Percentiles rank a stretch among this genome's conserved stretches.
Conservation (phyloP, 1,140 invertebrate species). For the Drosophila navojoa region DNA sequence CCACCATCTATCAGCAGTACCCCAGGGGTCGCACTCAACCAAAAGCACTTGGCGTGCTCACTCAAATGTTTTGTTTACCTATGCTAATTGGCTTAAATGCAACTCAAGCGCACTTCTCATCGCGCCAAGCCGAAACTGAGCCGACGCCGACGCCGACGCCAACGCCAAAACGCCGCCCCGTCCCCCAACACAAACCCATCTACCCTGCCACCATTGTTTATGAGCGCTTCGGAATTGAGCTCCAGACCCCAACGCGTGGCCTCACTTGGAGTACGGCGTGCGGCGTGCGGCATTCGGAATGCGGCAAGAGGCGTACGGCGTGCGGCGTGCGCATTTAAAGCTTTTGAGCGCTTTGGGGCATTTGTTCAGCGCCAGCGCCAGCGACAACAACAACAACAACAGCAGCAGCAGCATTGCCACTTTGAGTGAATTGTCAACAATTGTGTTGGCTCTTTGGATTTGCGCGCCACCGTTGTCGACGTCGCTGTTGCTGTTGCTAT, state of each 20-base stretch:
- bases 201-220: slow-evolving; percentile 58
- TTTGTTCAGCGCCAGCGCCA: slow-evolving; percentile 71
- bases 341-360: slow-evolving; percentile 79
- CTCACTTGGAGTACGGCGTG: slow-evolving; percentile 53
- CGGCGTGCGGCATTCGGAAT: slow-evolving; percentile 56
- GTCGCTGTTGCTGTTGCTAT: background rate
- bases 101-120: slow-evolving; percentile 77
- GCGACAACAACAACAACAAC: slow-evolving; percentile 35
- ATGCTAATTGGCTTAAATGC: slow-evolving; percentile 82
- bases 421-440: slow-evolving; percentile 82
- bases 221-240: slow-evolving; percentile 73
- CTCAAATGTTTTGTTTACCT: slow-evolving; percentile 82
- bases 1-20: background rate
- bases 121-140: slow-evolving; percentile 68
- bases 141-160: slow-evolving; percentile 32
- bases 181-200: background rate
- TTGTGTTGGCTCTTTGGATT: slow-evolving; percentile 78
- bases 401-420: slow-evolving; percentile 17
- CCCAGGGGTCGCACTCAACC: slow-evolving; percentile 62
- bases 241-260: slow-evolving; percentile 29
- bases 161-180: background rate
- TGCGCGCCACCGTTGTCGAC: slow-evolving; percentile 40
- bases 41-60: slow-evolving; percentile 75
- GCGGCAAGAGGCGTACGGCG: slow-evolving; percentile 20
- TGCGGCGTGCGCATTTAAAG: slow-evolving; percentile 62